Evolutionary conservation across 2,113 vertebrate species (phyloP).

Genomic region (Saguinus midas): DNA sequence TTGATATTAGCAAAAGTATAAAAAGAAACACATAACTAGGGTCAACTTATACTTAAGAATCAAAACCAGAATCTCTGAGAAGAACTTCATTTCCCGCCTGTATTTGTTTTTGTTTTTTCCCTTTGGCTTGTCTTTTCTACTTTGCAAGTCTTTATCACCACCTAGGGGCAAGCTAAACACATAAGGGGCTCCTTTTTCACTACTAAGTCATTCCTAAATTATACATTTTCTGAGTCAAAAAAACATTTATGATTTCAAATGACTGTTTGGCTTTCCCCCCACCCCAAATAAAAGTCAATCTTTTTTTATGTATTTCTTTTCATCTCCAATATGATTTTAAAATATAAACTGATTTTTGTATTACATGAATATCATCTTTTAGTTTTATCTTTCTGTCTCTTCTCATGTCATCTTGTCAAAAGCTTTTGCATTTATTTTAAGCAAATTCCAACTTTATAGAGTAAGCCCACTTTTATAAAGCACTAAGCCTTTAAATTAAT

Average conservation of each 20-base stretch:
- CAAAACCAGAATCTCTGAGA: conserved; percentile 30
- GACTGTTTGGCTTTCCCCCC: conserved; percentile 37
- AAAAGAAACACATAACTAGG: background rate
- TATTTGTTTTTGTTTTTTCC: conserved; percentile 57
- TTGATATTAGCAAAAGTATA: background rate
- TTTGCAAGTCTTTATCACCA: conserved; percentile 58
- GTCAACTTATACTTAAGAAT: conserved; percentile 25
- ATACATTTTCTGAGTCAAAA: conserved; percentile 67
- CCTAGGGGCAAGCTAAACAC: conserved; percentile 71
- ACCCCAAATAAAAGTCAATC: conserved; percentile 63
- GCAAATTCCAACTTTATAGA: conserved; percentile 49
- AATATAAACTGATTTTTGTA: conserved; percentile 71
- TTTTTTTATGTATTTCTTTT: conserved; percentile 68
- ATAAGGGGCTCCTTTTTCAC: conserved; percentile 58
- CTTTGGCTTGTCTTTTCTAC: conserved; percentile 24
- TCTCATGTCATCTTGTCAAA: conserved; percentile 61
- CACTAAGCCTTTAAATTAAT: conserved; percentile 22
- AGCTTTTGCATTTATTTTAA: conserved; percentile 48
- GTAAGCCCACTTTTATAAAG: conserved; percentile 12
- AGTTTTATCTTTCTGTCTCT: conserved; percentile 70
- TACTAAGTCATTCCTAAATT: conserved; percentile 67
- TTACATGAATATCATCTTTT: conserved; percentile 57
- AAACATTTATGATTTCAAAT: conserved; percentile 71
- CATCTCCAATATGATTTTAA: conserved; percentile 71
- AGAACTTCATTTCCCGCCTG: background rate